Evolutionary conservation across 2,797 vertebrate genomes (phyloP).

Genomic region (Coreius guichenoti): DNA sequence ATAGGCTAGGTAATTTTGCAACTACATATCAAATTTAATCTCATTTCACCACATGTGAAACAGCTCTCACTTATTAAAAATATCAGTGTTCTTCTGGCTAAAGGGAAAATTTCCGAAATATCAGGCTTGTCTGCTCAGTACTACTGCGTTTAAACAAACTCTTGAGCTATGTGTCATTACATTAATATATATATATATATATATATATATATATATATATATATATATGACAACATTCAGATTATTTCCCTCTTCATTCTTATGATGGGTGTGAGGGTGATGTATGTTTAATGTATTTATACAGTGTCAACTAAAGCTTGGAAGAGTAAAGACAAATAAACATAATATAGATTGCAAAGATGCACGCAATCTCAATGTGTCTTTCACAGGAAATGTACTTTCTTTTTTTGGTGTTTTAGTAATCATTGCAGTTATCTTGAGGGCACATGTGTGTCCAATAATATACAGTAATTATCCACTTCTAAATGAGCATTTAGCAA

Average conservation of each 20-base stretch:
- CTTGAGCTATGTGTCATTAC: not conserved
- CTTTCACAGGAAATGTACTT: constrained; percentile 41
- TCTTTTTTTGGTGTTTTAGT: not conserved
- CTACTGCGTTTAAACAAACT: constrained; percentile 16
- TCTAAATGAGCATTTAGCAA: constrained; percentile 35
- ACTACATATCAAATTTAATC: not conserved
- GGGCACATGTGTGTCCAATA: constrained; percentile 27
- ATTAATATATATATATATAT: not conserved
- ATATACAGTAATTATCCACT: constrained; percentile 51
- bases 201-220: no score
- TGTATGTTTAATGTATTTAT: not conserved
- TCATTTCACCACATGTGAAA: constrained; percentile 18
- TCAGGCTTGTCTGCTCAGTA: constrained; percentile 19
- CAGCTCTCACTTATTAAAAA: constrained; percentile 1
- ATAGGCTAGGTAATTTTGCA: not conserved
- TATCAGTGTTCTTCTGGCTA: constrained; percentile 25
- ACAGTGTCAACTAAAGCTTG: constrained; percentile 49
- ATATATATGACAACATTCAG: not conserved
- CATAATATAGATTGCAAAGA: constrained; percentile 6
- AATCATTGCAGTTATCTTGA: constrained; percentile 6
- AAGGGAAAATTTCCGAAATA: not conserved
- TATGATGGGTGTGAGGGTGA: not conserved
- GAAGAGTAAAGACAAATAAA: constrained; percentile 17
- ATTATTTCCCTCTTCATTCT: not conserved
- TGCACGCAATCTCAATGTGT: constrained; percentile 40